Percentiles rank a stretch among this genome's conserved stretches.
phyloP scores from a whole-genome alignment of 1,140 invertebrate species.

The Trichogramma pretiosum region DNA sequence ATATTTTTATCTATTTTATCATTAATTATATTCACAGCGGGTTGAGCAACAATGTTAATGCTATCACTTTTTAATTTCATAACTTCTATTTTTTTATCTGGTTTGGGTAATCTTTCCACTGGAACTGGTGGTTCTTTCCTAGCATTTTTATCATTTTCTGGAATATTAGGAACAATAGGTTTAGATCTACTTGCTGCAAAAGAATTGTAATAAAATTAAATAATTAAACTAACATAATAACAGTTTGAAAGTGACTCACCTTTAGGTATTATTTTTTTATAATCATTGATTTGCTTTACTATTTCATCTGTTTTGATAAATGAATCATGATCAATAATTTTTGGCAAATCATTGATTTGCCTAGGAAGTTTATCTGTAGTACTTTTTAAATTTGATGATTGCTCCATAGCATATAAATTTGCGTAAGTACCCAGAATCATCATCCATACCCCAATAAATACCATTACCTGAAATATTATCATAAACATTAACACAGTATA shows the following conservation, averaged over 20 bases:
- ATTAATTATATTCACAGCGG: slow-evolving; percentile 23
- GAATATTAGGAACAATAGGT: slow-evolving; percentile 8
- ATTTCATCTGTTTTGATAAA: slow-evolving; percentile 23
- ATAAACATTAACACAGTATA: slow-evolving; percentile 5
- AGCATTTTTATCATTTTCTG: slow-evolving; percentile 24
- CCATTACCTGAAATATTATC: slow-evolving; percentile 52
- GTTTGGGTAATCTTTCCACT: slow-evolving; percentile 34
- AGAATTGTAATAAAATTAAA: background rate
- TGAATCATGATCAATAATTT: slow-evolving; percentile 29
- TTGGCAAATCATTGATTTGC: slow-evolving; percentile 37
- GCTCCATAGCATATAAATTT: slow-evolving; percentile 68
- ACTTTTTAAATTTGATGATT: slow-evolving; percentile 33
- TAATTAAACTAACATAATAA: slow-evolving; percentile 5
- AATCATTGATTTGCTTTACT: no score
- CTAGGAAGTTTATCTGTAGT: slow-evolving; percentile 28
- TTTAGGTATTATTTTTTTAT: no score
- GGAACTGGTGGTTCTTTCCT: slow-evolving; percentile 48
- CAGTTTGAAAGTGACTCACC: no score
- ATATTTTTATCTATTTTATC: slow-evolving; percentile 20
- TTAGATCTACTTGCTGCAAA: slow-evolving; percentile 8
- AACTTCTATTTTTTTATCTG: slow-evolving; percentile 13
- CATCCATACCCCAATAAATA: slow-evolving; percentile 68
- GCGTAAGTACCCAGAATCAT: slow-evolving; percentile 81
- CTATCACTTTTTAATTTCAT: no score
- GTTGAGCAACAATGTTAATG: no score